phyloP scores from a whole-genome alignment of 2,888 invertebrate species.

The Heliconius sara region DNA sequence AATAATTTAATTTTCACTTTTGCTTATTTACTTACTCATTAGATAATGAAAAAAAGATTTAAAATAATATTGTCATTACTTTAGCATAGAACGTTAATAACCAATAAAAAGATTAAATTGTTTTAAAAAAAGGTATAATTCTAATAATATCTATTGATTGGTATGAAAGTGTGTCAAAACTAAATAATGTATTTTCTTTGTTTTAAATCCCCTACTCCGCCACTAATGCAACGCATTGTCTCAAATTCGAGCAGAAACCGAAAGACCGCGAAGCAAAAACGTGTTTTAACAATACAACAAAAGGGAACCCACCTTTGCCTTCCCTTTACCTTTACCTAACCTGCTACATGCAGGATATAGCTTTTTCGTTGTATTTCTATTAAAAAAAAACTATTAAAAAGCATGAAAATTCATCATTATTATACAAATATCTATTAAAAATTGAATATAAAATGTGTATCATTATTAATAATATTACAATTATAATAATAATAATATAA shows the following conservation, averaged over 20 bases:
- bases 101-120: not conserved
- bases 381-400: not conserved
- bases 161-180: no score
- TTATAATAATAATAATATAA: constrained; percentile 36
- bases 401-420: not conserved
- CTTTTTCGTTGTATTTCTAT: not conserved
- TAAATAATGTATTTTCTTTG: not conserved
- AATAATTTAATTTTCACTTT: not conserved
- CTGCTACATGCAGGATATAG: not conserved
- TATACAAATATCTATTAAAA: constrained; percentile 15
- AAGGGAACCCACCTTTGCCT: no score
- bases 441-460: constrained; percentile 38
- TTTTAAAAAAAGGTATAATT: not conserved
- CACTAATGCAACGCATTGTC: not conserved
- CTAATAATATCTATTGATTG: not conserved
- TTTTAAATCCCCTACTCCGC: not conserved
- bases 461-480: constrained; percentile 30
- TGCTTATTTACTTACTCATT: not conserved
- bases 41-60: not conserved
- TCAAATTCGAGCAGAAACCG: not conserved
- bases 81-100: no score
- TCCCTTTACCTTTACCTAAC: no score
- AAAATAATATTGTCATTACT: constrained; percentile 2
- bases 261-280: no score
- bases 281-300: no score